Evolutionary conservation across 2,888 invertebrate species (phyloP).

Genomic region (Athalia rosae): DNA sequence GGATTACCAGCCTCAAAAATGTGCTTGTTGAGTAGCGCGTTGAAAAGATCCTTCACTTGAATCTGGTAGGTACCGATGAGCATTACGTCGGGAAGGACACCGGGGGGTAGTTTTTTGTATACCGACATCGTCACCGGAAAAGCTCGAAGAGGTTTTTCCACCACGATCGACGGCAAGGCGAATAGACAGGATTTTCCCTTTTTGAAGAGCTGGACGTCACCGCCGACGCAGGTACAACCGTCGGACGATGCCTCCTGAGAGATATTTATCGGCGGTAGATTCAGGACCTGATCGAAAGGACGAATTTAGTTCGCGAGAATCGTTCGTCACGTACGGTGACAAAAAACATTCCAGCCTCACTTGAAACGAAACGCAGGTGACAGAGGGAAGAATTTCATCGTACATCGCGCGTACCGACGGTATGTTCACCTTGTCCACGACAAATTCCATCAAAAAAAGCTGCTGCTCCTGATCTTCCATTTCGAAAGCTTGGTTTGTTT

Average conservation of each 20-base stretch:
- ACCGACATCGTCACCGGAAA: slow-evolving; percentile 78
- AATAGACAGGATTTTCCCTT: slow-evolving; percentile 83
- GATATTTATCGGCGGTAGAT: slow-evolving; percentile 78
- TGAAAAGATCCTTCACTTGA: slow-evolving; percentile 78
- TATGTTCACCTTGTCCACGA: slow-evolving; percentile 76
- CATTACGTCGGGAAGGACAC: slow-evolving; percentile 79
- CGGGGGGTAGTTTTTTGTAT: slow-evolving; percentile 78
- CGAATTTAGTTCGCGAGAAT: not conserved
- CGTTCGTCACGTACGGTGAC: not conserved
- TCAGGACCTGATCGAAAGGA: slow-evolving; percentile 71
- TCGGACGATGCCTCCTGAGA: slow-evolving; percentile 76
- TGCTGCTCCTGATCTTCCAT: slow-evolving; percentile 61
- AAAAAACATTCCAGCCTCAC: slow-evolving; percentile 57
- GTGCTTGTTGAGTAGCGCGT: slow-evolving; percentile 75
- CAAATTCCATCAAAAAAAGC: slow-evolving; percentile 79
- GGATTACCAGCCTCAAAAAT: slow-evolving; percentile 71
- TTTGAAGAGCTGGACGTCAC: slow-evolving; percentile 75
- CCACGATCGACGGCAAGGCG: slow-evolving; percentile 77
- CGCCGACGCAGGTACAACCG: slow-evolving; percentile 71
- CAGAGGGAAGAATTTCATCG: slow-evolving; percentile 65
- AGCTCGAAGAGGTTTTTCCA: slow-evolving; percentile 75
- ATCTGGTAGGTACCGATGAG: slow-evolving; percentile 77
- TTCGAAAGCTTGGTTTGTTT: not conserved
- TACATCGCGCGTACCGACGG: slow-evolving; percentile 66
- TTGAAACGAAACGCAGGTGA: slow-evolving; percentile 79